Evolutionary conservation across 2,797 vertebrate species (phyloP).

Genomic region (Gadopsis marmoratus): DNA sequence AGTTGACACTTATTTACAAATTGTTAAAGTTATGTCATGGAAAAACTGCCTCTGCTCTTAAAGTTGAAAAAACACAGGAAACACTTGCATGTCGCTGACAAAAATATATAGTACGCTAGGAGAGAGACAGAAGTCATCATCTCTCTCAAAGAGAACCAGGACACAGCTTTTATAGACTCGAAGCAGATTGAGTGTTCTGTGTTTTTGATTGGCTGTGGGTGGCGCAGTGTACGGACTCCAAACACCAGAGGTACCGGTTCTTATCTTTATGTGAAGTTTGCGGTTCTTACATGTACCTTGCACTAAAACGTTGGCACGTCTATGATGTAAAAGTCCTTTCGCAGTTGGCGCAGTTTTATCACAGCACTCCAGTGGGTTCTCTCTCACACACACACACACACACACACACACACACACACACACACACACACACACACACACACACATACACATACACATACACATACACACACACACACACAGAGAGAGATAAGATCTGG

Average conservation of each 20-base stretch:
- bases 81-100: too few relatives aligned
- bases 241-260: background rate
- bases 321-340: background rate
- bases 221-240: background rate
- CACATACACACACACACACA: background rate
- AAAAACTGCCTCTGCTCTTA: too few relatives aligned
- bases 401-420: too few relatives aligned
- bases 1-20: background rate
- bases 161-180: too few relatives aligned
- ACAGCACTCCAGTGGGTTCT: constrained; percentile 17
- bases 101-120: too few relatives aligned
- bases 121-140: too few relatives aligned
- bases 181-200: background rate
- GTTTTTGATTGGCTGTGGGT: background rate
- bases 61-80: too few relatives aligned
- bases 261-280: background rate
- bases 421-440: constrained; percentile 6
- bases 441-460: too few relatives aligned
- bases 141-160: too few relatives aligned
- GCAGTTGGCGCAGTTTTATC: background rate
- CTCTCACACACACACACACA: too few relatives aligned
- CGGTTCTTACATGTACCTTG: background rate
- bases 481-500: constrained; percentile 35
- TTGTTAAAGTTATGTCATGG: too few relatives aligned
- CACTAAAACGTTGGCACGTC: background rate